phyloP scores from a whole-genome alignment of 2,797 vertebrate species.

The Etheostoma perlongum region DNA sequence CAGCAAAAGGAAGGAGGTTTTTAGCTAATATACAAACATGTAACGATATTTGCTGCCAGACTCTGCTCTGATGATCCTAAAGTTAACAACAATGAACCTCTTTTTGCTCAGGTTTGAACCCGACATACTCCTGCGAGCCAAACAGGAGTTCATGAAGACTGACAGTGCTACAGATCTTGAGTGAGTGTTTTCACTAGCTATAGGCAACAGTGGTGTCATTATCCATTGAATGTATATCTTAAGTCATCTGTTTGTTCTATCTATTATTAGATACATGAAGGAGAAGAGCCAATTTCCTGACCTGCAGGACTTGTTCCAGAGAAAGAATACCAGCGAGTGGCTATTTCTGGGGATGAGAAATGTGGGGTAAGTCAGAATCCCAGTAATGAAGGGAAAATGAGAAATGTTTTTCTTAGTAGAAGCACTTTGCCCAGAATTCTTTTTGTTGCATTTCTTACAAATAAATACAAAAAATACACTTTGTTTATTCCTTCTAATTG shows the following conservation, averaged over 20 bases:
- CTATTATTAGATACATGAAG: slow-evolving; percentile 82
- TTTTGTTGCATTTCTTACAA: not conserved
- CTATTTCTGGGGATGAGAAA: slow-evolving; percentile 95
- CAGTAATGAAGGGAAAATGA: not conserved
- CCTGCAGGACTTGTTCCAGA: slow-evolving; percentile 87
- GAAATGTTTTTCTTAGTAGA: not conserved
- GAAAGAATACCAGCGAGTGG: slow-evolving; percentile 93
- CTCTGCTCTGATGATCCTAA: slow-evolving; percentile 28
- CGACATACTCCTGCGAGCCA: slow-evolving; percentile 96
- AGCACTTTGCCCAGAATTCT: not conserved
- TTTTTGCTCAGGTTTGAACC: slow-evolving; percentile 90
- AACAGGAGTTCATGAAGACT: slow-evolving; percentile 98
- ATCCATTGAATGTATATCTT: not conserved
- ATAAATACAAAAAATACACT: slow-evolving; percentile 1
- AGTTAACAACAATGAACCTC: not conserved
- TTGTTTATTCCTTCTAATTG: slow-evolving; percentile 4
- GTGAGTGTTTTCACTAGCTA: slow-evolving; percentile 83
- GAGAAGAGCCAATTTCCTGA: slow-evolving; percentile 89
- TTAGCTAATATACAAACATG: not conserved
- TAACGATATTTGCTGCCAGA: not conserved
- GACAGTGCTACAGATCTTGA: slow-evolving; percentile 94
- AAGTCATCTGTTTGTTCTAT: not conserved
- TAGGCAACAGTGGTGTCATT: not conserved
- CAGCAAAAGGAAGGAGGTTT: too few species aligned
- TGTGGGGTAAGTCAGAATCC: slow-evolving; percentile 89